phyloP scores from a whole-genome alignment of 2,888 invertebrate species.

The Coleophora deauratella region DNA sequence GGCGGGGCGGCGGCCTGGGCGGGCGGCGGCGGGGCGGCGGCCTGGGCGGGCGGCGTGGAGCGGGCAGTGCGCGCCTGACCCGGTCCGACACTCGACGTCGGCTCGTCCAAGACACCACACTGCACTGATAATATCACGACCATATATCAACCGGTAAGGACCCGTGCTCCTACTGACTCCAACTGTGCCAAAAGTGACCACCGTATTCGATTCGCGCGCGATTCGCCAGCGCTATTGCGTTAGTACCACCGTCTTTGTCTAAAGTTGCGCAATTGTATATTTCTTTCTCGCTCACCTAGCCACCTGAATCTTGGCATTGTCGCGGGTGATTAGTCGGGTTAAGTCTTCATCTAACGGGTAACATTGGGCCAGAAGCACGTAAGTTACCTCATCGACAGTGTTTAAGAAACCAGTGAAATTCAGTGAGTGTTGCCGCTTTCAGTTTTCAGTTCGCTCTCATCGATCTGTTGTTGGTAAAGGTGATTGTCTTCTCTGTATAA shows the following conservation, averaged over 20 bases:
- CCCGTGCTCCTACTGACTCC: constrained; percentile 35
- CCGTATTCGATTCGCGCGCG: constrained; percentile 23
- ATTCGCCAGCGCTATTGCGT: constrained; percentile 29
- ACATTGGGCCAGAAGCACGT: constrained; percentile 47
- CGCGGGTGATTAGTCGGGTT: constrained; percentile 50
- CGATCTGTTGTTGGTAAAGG: constrained; percentile 16
- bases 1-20: constrained; percentile 30
- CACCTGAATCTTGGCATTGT: constrained; percentile 32
- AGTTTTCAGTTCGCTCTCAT: constrained; percentile 7
- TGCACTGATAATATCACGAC: constrained; percentile 49
- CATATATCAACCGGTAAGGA: constrained; percentile 67
- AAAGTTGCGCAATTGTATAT: constrained; percentile 48
- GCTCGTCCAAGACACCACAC: constrained; percentile 70
- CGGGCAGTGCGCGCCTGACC: constrained; percentile 69
- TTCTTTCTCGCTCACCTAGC: constrained; percentile 33
- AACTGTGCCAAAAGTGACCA: constrained; percentile 47
- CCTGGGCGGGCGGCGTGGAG: constrained; percentile 24
- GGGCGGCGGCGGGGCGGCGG: constrained; percentile 25
- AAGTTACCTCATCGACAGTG: constrained; percentile 30
- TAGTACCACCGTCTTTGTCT: constrained; percentile 42
- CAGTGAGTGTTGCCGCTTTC: neutral
- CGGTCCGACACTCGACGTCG: constrained; percentile 74
- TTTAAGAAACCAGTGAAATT: constrained; percentile 1
- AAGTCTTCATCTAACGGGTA: constrained; percentile 36
- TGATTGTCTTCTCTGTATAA: neutral